Evolutionary conservation across 1,140 invertebrate species (phyloP).

Genomic region (Pantala flavescens): DNA sequence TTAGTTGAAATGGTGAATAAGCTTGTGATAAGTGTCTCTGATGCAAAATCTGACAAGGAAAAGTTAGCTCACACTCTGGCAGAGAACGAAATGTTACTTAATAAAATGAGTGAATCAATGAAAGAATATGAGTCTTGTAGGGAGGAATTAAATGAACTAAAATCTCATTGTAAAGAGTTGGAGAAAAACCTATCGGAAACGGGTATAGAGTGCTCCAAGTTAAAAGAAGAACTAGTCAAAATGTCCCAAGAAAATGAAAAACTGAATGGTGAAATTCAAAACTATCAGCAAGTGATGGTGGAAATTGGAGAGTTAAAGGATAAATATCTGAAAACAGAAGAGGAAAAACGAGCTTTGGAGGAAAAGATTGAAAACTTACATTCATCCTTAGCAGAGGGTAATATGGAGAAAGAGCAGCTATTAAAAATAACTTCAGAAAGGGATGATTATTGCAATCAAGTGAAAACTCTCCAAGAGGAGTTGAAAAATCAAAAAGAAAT

Average conservation of each 20-base stretch:
- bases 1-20: background rate
- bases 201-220: background rate
- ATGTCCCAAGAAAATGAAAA: background rate
- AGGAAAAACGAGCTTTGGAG: background rate
- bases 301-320: background rate
- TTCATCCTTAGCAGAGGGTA: background rate
- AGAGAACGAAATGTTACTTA: background rate
- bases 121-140: background rate
- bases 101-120: background rate
- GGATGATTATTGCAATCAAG: background rate
- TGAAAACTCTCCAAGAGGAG: background rate
- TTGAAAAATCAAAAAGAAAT: too few relatives aligned
- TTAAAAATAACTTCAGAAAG: background rate
- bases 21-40: background rate
- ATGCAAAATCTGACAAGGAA: background rate
- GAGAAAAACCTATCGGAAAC: background rate
- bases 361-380: background rate
- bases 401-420: background rate
- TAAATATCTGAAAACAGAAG: background rate
- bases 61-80: background rate
- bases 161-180: background rate
- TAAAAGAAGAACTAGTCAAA: background rate
- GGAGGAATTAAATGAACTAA: background rate
- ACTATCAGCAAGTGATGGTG: background rate
- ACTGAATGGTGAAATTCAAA: background rate